phyloP scores from a whole-genome alignment of 2,113 vertebrate genomes.

The Telmatochromis sp. region DNA sequence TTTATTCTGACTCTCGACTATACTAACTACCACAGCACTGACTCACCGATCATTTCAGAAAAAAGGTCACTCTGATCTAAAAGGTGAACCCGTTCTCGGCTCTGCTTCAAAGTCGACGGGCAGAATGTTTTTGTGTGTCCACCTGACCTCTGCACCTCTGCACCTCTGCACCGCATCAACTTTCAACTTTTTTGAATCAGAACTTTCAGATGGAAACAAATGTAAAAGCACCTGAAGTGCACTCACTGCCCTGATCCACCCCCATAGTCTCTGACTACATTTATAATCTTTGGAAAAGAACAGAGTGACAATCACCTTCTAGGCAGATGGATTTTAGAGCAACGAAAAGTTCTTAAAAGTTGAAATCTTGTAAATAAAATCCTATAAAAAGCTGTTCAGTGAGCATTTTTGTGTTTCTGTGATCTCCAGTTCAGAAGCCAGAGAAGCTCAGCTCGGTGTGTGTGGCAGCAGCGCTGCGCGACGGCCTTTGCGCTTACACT shows the following conservation, averaged over 20 bases:
- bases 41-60: background rate
- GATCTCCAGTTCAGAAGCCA: constrained; percentile 80
- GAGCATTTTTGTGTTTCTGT: background rate
- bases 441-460: constrained; percentile 81
- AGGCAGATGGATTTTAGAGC: background rate
- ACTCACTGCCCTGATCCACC: too few species aligned
- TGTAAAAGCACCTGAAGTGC: background rate
- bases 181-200: background rate
- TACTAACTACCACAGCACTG: rapidly evolving
- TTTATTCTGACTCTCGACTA: background rate
- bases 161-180: background rate
- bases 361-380: background rate
- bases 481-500: constrained; percentile 83
- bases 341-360: rapidly evolving
- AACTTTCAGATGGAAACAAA: background rate
- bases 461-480: constrained; percentile 78
- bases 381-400: background rate
- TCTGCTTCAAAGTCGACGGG: background rate
- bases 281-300: background rate
- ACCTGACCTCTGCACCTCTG: background rate
- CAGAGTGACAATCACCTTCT: background rate
- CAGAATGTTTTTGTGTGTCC: background rate
- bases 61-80: background rate
- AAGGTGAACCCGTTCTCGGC: background rate
- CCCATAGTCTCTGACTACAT: rapidly evolving